Evolutionary conservation across 1,140 invertebrate species (phyloP).

Genomic region (Drosophila saltans): DNA sequence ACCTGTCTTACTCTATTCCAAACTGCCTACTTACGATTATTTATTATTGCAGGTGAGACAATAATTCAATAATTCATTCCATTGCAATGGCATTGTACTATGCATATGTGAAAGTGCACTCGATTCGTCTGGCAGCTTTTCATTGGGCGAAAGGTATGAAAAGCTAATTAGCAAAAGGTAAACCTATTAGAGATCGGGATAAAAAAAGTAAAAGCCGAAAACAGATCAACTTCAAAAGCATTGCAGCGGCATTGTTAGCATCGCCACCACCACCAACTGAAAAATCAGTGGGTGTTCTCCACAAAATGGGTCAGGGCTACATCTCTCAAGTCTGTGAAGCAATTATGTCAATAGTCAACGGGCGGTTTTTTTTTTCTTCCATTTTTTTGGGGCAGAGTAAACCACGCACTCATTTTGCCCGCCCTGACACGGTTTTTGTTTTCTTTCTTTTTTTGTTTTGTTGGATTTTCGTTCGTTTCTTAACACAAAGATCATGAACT

Average conservation of each 20-base stretch:
- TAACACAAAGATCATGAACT: slow-evolving; percentile 60
- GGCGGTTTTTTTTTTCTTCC: slow-evolving; percentile 2
- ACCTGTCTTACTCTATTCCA: slow-evolving; percentile 7
- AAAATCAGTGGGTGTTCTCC: slow-evolving; percentile 68
- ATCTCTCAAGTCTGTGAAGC: slow-evolving; percentile 23
- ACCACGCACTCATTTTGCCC: slow-evolving; percentile 67
- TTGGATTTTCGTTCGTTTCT: not conserved
- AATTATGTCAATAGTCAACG: slow-evolving; percentile 23
- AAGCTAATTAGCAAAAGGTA: slow-evolving; percentile 51
- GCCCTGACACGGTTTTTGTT: slow-evolving; percentile 63
- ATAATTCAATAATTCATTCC: slow-evolving; percentile 69
- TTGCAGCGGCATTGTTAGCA: slow-evolving; percentile 34
- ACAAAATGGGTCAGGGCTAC: slow-evolving; percentile 64
- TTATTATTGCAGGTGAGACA: slow-evolving; percentile 70
- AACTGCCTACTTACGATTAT: slow-evolving; percentile 60
- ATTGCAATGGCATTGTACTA: slow-evolving; percentile 31
- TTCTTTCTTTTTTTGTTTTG: slow-evolving; percentile 1
- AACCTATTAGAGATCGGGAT: slow-evolving; percentile 36
- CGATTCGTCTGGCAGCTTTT: slow-evolving; percentile 15
- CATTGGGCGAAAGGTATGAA: slow-evolving; percentile 18
- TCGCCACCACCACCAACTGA: not conserved
- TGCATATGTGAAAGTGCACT: slow-evolving; percentile 60
- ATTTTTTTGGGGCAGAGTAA: slow-evolving; percentile 18
- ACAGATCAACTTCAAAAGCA: slow-evolving; percentile 55
- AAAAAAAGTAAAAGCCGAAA: slow-evolving; percentile 27